Conservation (phyloP, 2,888 invertebrate genomes). For the Amiota mariae region DNA sequence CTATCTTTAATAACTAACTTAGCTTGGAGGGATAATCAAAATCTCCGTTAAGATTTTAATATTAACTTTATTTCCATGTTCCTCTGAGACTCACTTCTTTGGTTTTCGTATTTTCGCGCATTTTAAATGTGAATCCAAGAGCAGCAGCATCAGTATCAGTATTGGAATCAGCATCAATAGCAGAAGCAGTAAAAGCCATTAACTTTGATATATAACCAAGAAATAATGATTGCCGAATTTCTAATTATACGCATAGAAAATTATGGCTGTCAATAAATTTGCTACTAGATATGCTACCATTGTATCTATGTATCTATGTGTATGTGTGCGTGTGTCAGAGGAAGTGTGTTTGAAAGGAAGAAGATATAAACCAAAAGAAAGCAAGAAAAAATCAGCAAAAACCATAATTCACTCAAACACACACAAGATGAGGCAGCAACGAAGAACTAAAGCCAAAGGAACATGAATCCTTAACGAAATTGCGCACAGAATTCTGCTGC, state of each 20-base stretch:
- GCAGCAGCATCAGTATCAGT: no score
- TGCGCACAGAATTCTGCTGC: background rate
- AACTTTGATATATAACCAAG: conserved; percentile 56
- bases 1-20: no score
- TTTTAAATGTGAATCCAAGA: no score
- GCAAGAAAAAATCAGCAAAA: conserved; percentile 59
- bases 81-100: no score
- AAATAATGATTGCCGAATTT: conserved; percentile 67
- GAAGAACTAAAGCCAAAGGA: conserved; percentile 16
- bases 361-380: conserved; percentile 45
- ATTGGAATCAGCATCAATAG: no score
- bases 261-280: conserved; percentile 69
- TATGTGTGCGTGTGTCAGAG: no score
- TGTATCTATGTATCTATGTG: conserved; percentile 38
- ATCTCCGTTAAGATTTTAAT: no score
- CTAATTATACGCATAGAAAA: conserved; percentile 68
- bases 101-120: no score
- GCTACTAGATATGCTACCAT: conserved; percentile 52
- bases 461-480: conserved; percentile 15
- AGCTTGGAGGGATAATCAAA: no score
- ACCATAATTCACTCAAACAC: conserved; percentile 66
- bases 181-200: conserved; percentile 47
- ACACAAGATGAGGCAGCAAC: conserved; percentile 34
- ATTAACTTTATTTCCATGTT: no score
- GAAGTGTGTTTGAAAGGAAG: background rate